Evolutionary conservation across 2,797 vertebrate species (phyloP).

Genomic region (Lacerta agilis): DNA sequence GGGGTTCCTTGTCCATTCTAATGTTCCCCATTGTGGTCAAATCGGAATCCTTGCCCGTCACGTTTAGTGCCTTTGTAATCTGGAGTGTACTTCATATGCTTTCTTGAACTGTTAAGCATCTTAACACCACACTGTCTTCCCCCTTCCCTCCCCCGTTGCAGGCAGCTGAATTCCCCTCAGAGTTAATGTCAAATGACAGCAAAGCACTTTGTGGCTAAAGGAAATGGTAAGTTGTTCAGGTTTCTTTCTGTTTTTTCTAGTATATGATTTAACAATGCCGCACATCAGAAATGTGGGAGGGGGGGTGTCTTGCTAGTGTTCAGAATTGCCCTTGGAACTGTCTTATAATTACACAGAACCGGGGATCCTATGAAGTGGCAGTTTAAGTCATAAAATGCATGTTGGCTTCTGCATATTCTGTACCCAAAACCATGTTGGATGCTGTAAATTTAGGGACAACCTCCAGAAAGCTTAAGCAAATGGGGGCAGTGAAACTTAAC

Average conservation of each 20-base stretch:
- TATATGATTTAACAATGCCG: background rate
- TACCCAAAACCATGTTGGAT: background rate
- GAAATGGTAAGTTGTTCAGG: slow-evolving; percentile 73
- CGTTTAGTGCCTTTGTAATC: background rate
- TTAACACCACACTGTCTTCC: slow-evolving; percentile 47
- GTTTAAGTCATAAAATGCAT: background rate
- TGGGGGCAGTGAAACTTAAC: slow-evolving; percentile 50
- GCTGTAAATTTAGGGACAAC: slow-evolving; percentile 50
- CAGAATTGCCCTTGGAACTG: background rate
- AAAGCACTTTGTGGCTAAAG: slow-evolving; percentile 96
- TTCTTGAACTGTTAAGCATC: background rate
- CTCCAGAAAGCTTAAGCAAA: slow-evolving; percentile 38
- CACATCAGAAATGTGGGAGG: background rate
- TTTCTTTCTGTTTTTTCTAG: background rate
- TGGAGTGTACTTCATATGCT: background rate
- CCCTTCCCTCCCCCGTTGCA: slow-evolving; percentile 69
- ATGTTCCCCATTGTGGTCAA: background rate
- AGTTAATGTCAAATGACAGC: slow-evolving; percentile 93
- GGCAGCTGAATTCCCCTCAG: slow-evolving; percentile 95
- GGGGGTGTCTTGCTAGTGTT: background rate
- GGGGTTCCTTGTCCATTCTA: background rate
- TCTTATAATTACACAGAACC: background rate
- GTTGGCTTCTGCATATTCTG: background rate
- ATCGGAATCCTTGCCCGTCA: background rate
- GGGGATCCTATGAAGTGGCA: background rate